A percentile compares a stretch with the other conserved stretches of the same genome.
These are phyloP conservation scores for Salvelinus sp. DNA, from an alignment of 2,113 vertebrate species.

Conservation along the genomic window DNA sequence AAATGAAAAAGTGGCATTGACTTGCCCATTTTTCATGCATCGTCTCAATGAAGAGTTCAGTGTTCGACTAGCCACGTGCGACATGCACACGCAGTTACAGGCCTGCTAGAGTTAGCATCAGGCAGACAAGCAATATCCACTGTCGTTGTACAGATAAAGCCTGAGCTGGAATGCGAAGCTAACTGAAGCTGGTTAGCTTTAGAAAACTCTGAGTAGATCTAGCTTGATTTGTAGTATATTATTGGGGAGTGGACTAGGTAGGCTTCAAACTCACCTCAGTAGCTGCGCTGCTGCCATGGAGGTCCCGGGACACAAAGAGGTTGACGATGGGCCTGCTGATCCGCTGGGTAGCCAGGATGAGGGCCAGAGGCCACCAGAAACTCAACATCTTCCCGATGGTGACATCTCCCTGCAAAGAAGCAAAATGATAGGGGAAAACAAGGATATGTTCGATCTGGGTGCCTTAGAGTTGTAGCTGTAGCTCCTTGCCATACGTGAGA, in stretches of 20 bases:
- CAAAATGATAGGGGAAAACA: neutral
- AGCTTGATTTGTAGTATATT: neutral
- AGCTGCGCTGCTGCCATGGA: slow-evolving; percentile 85
- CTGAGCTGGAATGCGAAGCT: too few relatives aligned
- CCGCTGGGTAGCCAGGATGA: slow-evolving; percentile 94
- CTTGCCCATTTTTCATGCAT: too few relatives aligned
- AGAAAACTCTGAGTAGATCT: too few relatives aligned
- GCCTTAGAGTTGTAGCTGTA: neutral
- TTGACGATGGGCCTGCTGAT: slow-evolving; percentile 98
- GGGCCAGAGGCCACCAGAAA: slow-evolving; percentile 98
- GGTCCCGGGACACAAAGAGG: slow-evolving; percentile 95
- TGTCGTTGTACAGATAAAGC: too few relatives aligned
- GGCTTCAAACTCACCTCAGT: slow-evolving; percentile 81
- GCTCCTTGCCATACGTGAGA: neutral
- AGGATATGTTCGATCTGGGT: neutral
- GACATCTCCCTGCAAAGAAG: slow-evolving; percentile 84
- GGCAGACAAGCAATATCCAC: too few relatives aligned
- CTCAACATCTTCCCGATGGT: slow-evolving; percentile 95
- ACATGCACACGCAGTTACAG: too few relatives aligned
- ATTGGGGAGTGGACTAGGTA: too few relatives aligned
- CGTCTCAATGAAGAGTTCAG: too few relatives aligned
- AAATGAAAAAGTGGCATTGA: too few relatives aligned
- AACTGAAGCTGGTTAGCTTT: too few relatives aligned
- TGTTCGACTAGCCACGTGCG: too few relatives aligned
- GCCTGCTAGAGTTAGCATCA: too few relatives aligned